Percentiles rank a stretch among this genome's conserved stretches.
Evolutionary conservation across 2,888 invertebrate species (phyloP).

Genomic region (Erannis defoliaria): DNA sequence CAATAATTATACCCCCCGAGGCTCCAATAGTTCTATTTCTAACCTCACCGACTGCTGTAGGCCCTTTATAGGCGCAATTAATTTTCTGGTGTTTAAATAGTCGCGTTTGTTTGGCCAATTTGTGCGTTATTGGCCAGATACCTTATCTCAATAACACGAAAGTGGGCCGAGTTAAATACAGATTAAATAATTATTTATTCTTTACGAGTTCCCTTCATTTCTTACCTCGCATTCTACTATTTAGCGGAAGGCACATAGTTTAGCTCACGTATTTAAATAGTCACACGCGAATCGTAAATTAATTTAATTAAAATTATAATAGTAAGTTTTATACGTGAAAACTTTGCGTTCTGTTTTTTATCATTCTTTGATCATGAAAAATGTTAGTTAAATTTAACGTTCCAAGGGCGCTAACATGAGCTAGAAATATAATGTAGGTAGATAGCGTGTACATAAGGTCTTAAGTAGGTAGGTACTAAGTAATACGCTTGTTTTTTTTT

Average conservation of each 20-base stretch:
- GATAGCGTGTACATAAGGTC: too few species aligned
- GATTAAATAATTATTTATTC: conserved; percentile 15
- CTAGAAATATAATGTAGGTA: too few species aligned
- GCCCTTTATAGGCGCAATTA: conserved; percentile 35
- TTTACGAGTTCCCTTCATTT: not conserved
- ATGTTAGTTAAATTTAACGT: conserved; percentile 21
- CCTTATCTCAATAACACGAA: conserved; percentile 31
- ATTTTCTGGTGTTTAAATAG: conserved; percentile 40
- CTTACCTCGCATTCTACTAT: conserved; percentile 2
- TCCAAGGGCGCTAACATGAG: conserved; percentile 20
- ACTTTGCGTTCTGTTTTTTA: conserved; percentile 21
- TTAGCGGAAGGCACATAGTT: conserved; percentile 11
- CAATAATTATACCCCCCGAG: conserved; percentile 11
- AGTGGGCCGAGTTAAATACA: conserved; percentile 17
- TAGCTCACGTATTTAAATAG: conserved; percentile 18
- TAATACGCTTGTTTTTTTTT: too few species aligned
- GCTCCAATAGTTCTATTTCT: conserved; percentile 37
- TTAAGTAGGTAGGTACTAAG: too few species aligned
- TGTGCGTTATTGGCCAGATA: conserved; percentile 31
- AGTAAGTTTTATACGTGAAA: conserved; percentile 12
- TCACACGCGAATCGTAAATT: conserved; percentile 20
- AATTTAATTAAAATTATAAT: conserved; percentile 3
- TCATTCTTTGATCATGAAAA: conserved; percentile 25
- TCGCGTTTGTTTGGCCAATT: conserved; percentile 42
- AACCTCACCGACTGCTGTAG: conserved; percentile 9